Evolutionary conservation across 2,113 vertebrate species (phyloP).

Genomic region (Phodopus roborovskii): DNA sequence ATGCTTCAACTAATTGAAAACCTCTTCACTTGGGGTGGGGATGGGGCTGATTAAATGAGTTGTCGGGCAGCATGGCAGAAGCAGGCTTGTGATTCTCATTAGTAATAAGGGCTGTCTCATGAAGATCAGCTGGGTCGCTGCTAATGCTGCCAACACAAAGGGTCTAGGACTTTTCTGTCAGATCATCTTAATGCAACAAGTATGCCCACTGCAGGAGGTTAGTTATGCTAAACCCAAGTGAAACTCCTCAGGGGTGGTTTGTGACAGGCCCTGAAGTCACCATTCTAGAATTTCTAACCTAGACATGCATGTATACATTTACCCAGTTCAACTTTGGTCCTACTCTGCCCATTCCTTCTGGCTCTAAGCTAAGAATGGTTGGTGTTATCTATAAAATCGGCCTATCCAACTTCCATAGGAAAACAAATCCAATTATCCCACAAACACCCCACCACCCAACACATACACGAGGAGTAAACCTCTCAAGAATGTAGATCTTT

Average conservation of each 20-base stretch:
- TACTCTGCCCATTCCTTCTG: neutral
- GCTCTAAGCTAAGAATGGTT: neutral
- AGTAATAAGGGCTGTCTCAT: neutral
- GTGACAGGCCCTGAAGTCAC: neutral
- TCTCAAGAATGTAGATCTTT: neutral
- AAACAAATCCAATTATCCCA: neutral
- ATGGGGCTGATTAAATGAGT: neutral
- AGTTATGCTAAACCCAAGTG: neutral
- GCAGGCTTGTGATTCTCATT: neutral
- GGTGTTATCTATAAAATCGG: neutral
- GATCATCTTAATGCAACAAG: neutral
- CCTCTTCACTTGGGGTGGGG: neutral
- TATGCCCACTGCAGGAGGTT: constrained; percentile 3
- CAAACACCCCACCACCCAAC: neutral
- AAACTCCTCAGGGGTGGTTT: neutral
- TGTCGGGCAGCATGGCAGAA: neutral
- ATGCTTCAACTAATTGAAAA: neutral
- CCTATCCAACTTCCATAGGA: neutral
- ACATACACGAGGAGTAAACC: neutral
- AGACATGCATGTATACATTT: neutral
- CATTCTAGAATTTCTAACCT: neutral
- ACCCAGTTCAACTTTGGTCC: neutral
- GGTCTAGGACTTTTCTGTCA: neutral
- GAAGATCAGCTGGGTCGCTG: neutral
- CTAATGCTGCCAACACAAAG: neutral